Conservation (phyloP, 64 coral and sea anemone genomes). For the Pocillopora verrucosa region DNA sequence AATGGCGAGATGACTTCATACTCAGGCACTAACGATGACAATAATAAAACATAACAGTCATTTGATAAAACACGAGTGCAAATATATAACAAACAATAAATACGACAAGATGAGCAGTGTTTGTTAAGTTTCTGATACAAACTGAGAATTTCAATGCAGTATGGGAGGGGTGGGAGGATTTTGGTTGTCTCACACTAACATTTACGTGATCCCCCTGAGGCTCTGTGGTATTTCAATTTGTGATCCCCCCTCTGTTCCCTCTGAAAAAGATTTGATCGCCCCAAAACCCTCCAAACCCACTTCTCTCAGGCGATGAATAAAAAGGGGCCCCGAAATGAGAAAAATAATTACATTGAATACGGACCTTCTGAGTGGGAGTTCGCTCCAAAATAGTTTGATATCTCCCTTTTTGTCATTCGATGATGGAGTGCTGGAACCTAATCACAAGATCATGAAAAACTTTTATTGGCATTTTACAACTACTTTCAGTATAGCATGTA, state of each 20-base stretch:
- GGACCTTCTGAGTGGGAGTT: constrained; percentile 50
- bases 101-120: not conserved
- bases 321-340: too few relatives aligned
- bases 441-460: not conserved
- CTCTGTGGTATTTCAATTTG: too few relatives aligned
- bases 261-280: too few relatives aligned
- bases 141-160: too few relatives aligned
- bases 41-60: not conserved
- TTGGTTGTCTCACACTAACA: too few relatives aligned
- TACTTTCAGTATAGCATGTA: not conserved
- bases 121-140: too few relatives aligned
- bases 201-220: too few relatives aligned
- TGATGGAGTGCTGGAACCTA: constrained; percentile 31
- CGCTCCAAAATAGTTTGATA: constrained; percentile 46
- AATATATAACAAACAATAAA: not conserved
- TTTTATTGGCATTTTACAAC: not conserved
- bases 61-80: not conserved
- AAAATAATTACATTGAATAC: not conserved
- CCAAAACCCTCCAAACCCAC: too few relatives aligned
- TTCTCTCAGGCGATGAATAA: too few relatives aligned
- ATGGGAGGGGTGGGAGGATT: too few relatives aligned
- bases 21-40: constrained; percentile 20
- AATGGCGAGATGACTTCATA: constrained; percentile 52
- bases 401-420: constrained; percentile 60
- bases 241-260: too few relatives aligned